Evolutionary conservation across 2,888 invertebrate species (phyloP), one percentile per base, ranked within the genome.

Genomic region (Spilarctia lutea): DNA sequence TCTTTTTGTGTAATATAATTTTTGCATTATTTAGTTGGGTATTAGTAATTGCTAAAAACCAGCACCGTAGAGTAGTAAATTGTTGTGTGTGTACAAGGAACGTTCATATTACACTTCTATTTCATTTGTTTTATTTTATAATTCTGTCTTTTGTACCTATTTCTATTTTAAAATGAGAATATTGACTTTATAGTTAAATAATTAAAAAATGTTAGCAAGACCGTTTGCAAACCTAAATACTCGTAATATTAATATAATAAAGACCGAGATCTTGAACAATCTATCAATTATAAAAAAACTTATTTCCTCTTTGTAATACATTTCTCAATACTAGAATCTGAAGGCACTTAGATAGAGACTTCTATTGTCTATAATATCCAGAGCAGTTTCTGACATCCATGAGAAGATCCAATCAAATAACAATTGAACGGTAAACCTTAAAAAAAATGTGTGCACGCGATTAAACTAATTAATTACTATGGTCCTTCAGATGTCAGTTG

Each of bases 401-500:
- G 45, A 65, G 65, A 71, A 71, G 2, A n/a, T 30, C 45, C 13
- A 71, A 71, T 65, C 65, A 48, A 45, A 65, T 48, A 35, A 48
- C 65, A 71, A 71, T 71, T 71, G 48, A 13, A 18, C 16, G 45
- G 24, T 66, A 30, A 74, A 63, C 8, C 27, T 42, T 42, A 30
- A 70, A 39, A 69, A 35, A 68, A 39, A 56, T 45, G n/a, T 20
- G 3, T 48, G 18, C 79, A 75, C 82, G 77, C 76, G 79, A 79
- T 48, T 48, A 42, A 27, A 69, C 27, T 45, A 45, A 65, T 69
- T 56, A 73, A 73, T 69, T 2, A 35, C 35, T 27, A 35, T 65
- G 65, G 45, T 65, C 48, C 30, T 45, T 35, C 65, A n/a, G 52
- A 35, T n/a, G 72, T 35, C 72, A 45, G 27, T 45, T 35, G 48